Base-by-base conservation (phyloP, 2,888 invertebrate genomes). In the Esperia sulphurella region DNA sequence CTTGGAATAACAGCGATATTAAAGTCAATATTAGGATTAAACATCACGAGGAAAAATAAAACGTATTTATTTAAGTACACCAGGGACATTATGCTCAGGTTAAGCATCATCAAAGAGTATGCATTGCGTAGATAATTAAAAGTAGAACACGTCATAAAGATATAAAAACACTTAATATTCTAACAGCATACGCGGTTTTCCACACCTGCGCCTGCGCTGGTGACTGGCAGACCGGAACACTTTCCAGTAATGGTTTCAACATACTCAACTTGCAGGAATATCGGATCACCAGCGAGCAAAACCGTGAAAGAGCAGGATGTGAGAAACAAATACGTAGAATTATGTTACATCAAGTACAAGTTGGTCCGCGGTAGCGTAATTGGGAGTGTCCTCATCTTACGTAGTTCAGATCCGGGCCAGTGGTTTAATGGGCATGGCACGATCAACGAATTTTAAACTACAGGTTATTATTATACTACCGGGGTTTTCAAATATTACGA, bases 191-290 rank as follows among this genome's bases (percentile, higher is more conserved):
- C 58, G 53, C 38, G 39, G 62, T 66, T 73, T 70, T 75, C 65
- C 64, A 72, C 75, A 73, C 68, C 65, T 73, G 71, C 65, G 67
- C 63, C 52, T 54, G 58, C 55, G 58, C 58, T 54, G 48, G 48
- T 21, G 39, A 9, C 14, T 51, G 47, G 39, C 71, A 67, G 75
- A 76, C 71, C 82, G 75, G 68, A 82, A 83, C 81, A 79, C 77
- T 83, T 83, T 81, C 80, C 79, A 76, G 78, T 71, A 77, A 79
- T 67, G 73, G 73, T 79, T 78, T 74, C 73, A 76, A 75, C 70
- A 73, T 59, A 56, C 72, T 80, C 71, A 57, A 62, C 68, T 85
- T 80, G 76, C 81, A 68, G 74, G 75, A 77, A 77, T 76, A 79
- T 77, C 75, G 59, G 53, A 76, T 79, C 71, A 66, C 73, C 51